These are phyloP conservation scores for Luidia sarsii DNA, from an alignment of 53 echinoderm and acorn worm species.

Conservation along the genomic window DNA sequence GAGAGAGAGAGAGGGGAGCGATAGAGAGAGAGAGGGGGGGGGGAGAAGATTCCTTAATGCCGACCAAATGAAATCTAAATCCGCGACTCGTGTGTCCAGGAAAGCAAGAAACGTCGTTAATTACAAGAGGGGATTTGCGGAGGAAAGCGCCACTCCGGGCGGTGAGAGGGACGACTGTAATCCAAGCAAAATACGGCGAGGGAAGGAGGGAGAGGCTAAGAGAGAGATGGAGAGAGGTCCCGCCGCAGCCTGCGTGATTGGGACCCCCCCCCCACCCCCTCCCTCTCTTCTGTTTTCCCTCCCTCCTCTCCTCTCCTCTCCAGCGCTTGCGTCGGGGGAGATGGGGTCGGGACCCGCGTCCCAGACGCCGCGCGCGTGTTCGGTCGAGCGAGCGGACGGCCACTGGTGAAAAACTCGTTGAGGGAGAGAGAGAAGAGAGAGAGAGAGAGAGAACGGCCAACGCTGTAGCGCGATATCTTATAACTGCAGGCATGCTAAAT, in stretches of 20 bases:
- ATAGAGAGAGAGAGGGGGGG: neutral
- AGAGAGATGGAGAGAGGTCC: no score
- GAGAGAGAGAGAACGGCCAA: no score
- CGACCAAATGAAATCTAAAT: slow-evolving; percentile 52
- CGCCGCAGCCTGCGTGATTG: slow-evolving; percentile 15
- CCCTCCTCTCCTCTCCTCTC: no score
- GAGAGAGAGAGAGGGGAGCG: neutral
- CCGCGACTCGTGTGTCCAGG: slow-evolving; percentile 35
- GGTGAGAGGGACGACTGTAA: slow-evolving; percentile 18
- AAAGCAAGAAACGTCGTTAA: slow-evolving; percentile 59
- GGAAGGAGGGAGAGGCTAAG: no score
- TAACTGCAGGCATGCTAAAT: slow-evolving; percentile 45
- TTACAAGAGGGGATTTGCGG: slow-evolving; percentile 39
- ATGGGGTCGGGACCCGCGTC: no score
- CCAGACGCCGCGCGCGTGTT: neutral
- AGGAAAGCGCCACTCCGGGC: slow-evolving; percentile 48
- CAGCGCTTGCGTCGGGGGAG: no score
- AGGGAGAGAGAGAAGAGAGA: no score
- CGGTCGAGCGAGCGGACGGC: no score
- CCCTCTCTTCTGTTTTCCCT: no score
- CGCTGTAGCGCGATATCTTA: neutral
- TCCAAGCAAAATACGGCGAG: slow-evolving; percentile 46
- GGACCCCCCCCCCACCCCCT: slow-evolving; percentile 1
- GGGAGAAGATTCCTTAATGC: slow-evolving; percentile 17
- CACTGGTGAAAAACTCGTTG: no score